Percentiles rank a stretch among this genome's conserved stretches.
Evolutionary conservation across 2,888 invertebrate genomes (phyloP).

Genomic region (Oligia latruncula): DNA sequence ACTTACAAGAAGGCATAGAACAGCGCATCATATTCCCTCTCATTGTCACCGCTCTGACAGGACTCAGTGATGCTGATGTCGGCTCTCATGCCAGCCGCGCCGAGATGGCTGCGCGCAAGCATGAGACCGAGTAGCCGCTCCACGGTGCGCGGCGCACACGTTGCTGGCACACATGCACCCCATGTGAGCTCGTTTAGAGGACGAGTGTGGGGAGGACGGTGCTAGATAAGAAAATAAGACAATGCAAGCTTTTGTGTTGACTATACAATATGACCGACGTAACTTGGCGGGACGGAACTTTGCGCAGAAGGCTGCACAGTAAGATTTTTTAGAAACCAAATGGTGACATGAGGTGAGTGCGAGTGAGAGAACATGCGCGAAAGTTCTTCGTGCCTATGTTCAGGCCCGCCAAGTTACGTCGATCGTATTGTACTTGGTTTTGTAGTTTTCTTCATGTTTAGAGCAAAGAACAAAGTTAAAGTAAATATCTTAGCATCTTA

Average conservation of each 20-base stretch:
- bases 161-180: slow-evolving; percentile 89
- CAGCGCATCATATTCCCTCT: slow-evolving; percentile 72
- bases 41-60: slow-evolving; percentile 77
- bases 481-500: neutral
- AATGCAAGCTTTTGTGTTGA: neutral
- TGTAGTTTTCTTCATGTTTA: neutral
- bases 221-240: slow-evolving; percentile 64
- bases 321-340: too few relatives aligned
- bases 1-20: slow-evolving; percentile 83
- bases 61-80: slow-evolving; percentile 75
- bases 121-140: slow-evolving; percentile 77
- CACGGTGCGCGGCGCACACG: slow-evolving; percentile 81
- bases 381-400: too few relatives aligned
- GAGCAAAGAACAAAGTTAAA: neutral
- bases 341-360: too few relatives aligned
- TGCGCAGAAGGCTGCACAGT: too few relatives aligned
- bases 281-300: too few relatives aligned
- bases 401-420: too few relatives aligned
- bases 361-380: too few relatives aligned
- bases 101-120: slow-evolving; percentile 83
- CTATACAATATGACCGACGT: neutral
- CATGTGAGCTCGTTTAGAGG: slow-evolving; percentile 85
- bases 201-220: slow-evolving; percentile 76
- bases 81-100: slow-evolving; percentile 79
- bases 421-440: too few relatives aligned